These are phyloP conservation scores for Lycodopsis pacificus DNA, from an alignment of 2,797 vertebrate species.

Conservation along the genomic window DNA sequence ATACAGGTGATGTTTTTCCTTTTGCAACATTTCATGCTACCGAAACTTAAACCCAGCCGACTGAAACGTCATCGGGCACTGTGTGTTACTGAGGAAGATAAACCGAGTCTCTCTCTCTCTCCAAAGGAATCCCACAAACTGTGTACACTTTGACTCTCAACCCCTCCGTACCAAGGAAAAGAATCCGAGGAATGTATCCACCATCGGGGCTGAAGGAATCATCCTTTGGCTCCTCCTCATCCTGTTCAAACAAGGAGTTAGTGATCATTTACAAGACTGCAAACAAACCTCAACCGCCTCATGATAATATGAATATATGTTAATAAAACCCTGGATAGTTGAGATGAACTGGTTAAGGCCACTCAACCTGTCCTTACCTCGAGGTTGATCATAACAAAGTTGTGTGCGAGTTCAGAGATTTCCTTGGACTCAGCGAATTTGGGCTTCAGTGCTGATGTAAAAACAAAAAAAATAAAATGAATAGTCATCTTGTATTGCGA, in stretches of 20 bases:
- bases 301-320: no score
- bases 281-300: background rate
- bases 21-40: background rate
- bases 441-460: conserved; percentile 91
- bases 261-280: background rate
- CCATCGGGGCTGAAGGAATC: conserved; percentile 94
- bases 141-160: conserved; percentile 36
- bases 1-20: background rate
- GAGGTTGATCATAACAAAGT: conserved; percentile 98
- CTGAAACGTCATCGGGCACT: background rate
- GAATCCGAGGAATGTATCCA: conserved; percentile 97
- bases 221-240: conserved; percentile 97
- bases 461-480: background rate
- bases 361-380: conserved; percentile 86
- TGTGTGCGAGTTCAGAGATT: conserved; percentile 97
- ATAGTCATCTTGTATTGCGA: background rate
- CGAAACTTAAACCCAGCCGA: background rate
- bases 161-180: conserved; percentile 91
- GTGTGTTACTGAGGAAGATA: background rate
- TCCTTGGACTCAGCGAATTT: conserved; percentile 98
- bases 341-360: background rate
- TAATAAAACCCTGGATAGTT: background rate
- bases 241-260: conserved; percentile 81
- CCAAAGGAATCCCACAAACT: conserved; percentile 14
- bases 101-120: conserved; percentile 1